These are phyloP conservation scores for Tiliqua scincoides DNA, from an alignment of 2,113 vertebrate genomes.

Conservation along the genomic window DNA sequence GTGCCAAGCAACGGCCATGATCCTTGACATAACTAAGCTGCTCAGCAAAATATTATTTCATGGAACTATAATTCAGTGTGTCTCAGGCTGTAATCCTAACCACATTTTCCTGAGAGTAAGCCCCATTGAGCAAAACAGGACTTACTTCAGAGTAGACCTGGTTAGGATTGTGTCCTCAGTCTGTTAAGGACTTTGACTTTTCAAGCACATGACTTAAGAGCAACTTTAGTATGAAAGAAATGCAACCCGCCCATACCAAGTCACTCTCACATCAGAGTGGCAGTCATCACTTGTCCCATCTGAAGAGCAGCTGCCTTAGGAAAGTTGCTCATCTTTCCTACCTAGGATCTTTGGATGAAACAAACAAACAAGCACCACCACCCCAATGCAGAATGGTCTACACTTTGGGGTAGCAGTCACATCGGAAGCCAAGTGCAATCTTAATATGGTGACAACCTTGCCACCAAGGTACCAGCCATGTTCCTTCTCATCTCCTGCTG, in stretches of 20 bases:
- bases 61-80: not conserved
- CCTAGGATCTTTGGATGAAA: not conserved
- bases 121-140: no score
- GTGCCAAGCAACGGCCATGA: not conserved
- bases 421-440: not conserved
- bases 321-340: not conserved
- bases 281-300: not conserved
- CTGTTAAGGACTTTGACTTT: not conserved
- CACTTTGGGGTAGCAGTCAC: no score
- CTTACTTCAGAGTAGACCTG: no score
- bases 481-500: not conserved
- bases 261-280: not conserved
- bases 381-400: not conserved
- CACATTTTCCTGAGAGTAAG: no score
- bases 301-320: not conserved
- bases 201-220: not conserved
- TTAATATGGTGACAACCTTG: not conserved
- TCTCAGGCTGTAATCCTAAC: no score
- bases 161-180: no score
- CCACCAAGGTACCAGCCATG: not conserved
- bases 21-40: not conserved
- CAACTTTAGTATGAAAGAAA: not conserved
- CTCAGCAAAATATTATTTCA: not conserved
- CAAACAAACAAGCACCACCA: not conserved
- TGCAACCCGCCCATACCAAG: no score